A percentile compares a stretch with the other conserved stretches of the same genome.
Conservation (phyloP, 2,888 invertebrate genomes). For the Lepidocyrtinus sp. region DNA sequence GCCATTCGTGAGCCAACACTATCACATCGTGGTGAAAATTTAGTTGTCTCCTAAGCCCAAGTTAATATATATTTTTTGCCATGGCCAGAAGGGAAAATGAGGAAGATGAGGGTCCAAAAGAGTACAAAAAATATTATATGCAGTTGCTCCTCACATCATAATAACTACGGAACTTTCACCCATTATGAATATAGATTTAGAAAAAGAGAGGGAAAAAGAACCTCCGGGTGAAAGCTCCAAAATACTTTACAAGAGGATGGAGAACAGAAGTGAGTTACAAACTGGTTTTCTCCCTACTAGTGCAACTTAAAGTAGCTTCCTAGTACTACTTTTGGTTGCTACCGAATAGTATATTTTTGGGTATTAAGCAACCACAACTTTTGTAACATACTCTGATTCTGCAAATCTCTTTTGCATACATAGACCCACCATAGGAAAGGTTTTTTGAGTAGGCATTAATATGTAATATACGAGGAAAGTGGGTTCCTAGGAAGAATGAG, state of each 20-base stretch:
- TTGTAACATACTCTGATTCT: constrained; percentile 32
- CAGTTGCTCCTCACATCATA: background rate
- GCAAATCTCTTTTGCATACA: constrained; percentile 48
- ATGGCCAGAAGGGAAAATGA: constrained; percentile 3
- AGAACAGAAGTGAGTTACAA: constrained; percentile 30
- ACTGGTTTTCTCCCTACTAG: constrained; percentile 28
- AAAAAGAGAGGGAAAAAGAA: constrained; percentile 22
- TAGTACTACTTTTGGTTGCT: background rate
- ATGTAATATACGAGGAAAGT: background rate
- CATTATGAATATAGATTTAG: constrained; percentile 8
- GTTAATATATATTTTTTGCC: constrained; percentile 6
- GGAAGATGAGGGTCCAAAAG: constrained; percentile 5
- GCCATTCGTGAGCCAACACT: background rate
- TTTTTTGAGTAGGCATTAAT: background rate
- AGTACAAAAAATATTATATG: constrained; percentile 10
- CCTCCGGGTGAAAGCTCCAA: constrained; percentile 42
- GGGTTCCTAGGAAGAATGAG: background rate
- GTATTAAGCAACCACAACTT: constrained; percentile 30
- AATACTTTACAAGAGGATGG: constrained; percentile 16
- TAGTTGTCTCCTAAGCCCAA: background rate
- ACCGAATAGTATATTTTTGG: background rate
- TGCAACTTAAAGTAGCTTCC: constrained; percentile 6
- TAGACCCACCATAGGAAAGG: background rate
- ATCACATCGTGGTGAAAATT: background rate
- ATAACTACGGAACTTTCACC: constrained; percentile 8